Evolutionary conservation across 2,113 vertebrate species (phyloP).

Genomic region (Antechinus stuartii): DNA sequence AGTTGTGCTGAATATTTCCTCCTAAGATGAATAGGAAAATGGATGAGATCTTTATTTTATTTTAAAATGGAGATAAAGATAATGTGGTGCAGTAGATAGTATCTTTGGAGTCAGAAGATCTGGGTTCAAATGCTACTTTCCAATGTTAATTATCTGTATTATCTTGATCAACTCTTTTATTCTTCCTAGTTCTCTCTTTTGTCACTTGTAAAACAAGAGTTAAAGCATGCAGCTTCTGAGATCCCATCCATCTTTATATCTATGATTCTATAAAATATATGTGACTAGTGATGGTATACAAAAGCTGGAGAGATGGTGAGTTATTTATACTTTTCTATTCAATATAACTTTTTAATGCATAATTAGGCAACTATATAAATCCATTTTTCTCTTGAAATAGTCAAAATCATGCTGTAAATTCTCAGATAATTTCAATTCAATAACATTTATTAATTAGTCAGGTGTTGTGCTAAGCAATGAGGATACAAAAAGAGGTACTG

Average conservation of each 20-base stretch:
- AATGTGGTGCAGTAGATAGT: not conserved
- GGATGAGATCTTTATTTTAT: not conserved
- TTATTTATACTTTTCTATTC: slow-evolving; percentile 1
- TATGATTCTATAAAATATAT: not conserved
- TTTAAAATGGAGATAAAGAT: slow-evolving; percentile 6
- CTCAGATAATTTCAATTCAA: not conserved
- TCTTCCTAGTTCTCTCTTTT: not conserved
- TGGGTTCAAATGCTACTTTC: not conserved
- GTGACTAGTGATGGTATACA: not conserved
- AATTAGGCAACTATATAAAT: not conserved
- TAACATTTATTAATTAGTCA: not conserved
- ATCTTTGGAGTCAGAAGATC: not conserved
- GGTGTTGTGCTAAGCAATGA: not conserved
- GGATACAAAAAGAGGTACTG: not conserved
- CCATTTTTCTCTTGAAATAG: not conserved
- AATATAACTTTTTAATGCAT: not conserved
- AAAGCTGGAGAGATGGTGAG: not conserved
- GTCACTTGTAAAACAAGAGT: not conserved
- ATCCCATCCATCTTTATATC: not conserved
- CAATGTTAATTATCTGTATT: not conserved
- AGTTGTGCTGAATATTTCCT: not conserved
- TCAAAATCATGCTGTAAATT: not conserved
- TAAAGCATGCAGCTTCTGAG: not conserved
- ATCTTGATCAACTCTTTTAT: not conserved
- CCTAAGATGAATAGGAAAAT: not conserved